Percentiles rank a stretch among this genome's conserved stretches.
Evolutionary conservation across 2,113 vertebrate genomes (phyloP).

Genomic region (Pluvianellus socialis): DNA sequence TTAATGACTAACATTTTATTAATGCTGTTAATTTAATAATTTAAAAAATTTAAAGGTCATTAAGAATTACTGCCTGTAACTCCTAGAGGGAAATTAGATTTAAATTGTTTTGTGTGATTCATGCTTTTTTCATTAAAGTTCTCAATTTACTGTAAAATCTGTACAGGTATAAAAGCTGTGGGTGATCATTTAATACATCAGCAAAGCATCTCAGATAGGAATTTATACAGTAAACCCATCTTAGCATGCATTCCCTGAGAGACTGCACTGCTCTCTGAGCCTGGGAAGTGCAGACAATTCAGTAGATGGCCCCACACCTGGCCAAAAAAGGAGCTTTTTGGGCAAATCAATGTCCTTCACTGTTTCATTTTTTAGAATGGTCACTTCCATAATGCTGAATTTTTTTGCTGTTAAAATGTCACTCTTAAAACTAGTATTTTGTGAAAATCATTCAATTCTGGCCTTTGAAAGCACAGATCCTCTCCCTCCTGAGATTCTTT

Average conservation of each 20-base stretch:
- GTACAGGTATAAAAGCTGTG: background rate
- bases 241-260: background rate
- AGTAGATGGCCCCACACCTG: background rate
- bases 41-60: background rate
- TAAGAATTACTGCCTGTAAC: background rate
- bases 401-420: background rate
- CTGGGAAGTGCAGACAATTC: background rate
- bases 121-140: background rate
- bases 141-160: conserved; percentile 4
- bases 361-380: background rate
- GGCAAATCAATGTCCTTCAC: background rate
- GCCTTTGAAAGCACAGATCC: background rate
- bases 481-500: background rate
- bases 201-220: background rate
- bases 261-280: background rate
- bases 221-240: background rate
- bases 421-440: background rate
- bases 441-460: background rate
- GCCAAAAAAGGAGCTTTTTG: background rate
- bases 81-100: background rate
- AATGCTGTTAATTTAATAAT: background rate
- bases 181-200: background rate
- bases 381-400: background rate
- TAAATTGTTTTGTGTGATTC: background rate
- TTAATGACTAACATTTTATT: conserved; percentile 4